Base-by-base conservation (phyloP, 2,888 invertebrate genomes). In the Troglohyphantes excavatus region DNA sequence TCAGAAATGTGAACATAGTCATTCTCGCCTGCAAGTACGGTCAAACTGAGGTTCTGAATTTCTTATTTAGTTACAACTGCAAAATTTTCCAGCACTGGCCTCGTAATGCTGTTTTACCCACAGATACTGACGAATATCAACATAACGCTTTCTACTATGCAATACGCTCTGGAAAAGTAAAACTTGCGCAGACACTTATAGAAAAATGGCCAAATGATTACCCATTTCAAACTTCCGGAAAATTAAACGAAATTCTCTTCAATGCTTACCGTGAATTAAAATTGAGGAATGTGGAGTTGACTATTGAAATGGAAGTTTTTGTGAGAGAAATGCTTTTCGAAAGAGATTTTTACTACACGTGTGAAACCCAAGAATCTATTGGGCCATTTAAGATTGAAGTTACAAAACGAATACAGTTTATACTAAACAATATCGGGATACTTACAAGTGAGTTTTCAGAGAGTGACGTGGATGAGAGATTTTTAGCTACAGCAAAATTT, bases 61-160 rank as follows among this genome's bases (percentile, higher is more conserved):
- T 43, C 23, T 11, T 85, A 85, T 65, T 85, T 39, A 21, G 39
- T 27, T 27, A n/a, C 6, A 1, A 53, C 6, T 59, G 67, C 5
- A 65, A 33, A 23, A 21, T 85, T 65, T 9, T 85, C 3, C 6
- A 39, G 3, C 65, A 85, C 19, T 68, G 75, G 33, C 43, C 85
- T 13, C 29, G 9, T 17, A 61, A 26, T 23, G 7, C 19, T 5
- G 26, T 78, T 9, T 27, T 5, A 11, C 86, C 70, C 76, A 13
- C 23, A 67, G 53, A 78, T 59, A n/a, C 11, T 67, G 86, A 86
- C 29, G 67, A 76, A 13, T n/a, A 72, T 7, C 13, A 53, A 26
- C 65, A 78, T 26, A 83, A 73, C 72, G 65, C 83, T 5, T 83
- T 73, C 65, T 83, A 87, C 29, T 86, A 86, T 68, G 68, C 78